phyloP scores from a whole-genome alignment of 1,140 invertebrate genomes.

The Zaprionus davidi region DNA sequence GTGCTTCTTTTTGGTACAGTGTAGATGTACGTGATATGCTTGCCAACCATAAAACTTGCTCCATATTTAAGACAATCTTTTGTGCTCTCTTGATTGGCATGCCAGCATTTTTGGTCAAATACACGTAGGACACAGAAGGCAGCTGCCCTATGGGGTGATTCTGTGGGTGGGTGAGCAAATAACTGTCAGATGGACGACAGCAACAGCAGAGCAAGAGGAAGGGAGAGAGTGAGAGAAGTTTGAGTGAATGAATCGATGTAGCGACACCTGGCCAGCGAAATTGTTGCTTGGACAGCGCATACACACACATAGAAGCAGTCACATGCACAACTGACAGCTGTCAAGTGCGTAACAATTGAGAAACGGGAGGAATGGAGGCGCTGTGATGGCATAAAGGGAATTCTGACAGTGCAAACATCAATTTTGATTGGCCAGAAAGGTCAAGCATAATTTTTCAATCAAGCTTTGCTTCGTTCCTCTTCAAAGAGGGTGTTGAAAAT shows the following conservation, averaged over 20 bases:
- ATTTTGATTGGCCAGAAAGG: slow-evolving; percentile 54
- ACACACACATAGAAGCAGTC: slow-evolving; percentile 10
- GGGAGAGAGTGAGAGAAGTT: slow-evolving; percentile 24
- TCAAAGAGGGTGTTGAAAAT: neutral
- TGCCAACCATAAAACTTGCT: neutral
- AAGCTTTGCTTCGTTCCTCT: slow-evolving; percentile 1
- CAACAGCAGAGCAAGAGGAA: slow-evolving; percentile 27
- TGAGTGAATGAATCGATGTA: slow-evolving; percentile 35
- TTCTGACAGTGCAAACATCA: slow-evolving; percentile 29
- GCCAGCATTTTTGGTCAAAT: slow-evolving; percentile 11
- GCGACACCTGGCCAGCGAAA: slow-evolving; percentile 39
- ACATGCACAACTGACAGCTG: slow-evolving; percentile 57
- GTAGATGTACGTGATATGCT: neutral
- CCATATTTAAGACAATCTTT: slow-evolving; percentile 4
- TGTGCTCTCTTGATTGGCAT: slow-evolving; percentile 2
- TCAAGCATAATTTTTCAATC: slow-evolving; percentile 74
- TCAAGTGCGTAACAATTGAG: slow-evolving; percentile 45
- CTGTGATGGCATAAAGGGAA: too few species aligned
- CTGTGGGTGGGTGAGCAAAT: slow-evolving; percentile 26
- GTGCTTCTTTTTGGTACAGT: neutral
- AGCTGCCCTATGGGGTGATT: neutral
- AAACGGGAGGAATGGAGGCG: neutral
- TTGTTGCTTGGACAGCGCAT: slow-evolving; percentile 61
- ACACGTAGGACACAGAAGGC: neutral
- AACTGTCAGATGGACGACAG: slow-evolving; percentile 46